Evolutionary conservation across 2,113 vertebrate species (phyloP).

Genomic region (Ardeotis arabs): DNA sequence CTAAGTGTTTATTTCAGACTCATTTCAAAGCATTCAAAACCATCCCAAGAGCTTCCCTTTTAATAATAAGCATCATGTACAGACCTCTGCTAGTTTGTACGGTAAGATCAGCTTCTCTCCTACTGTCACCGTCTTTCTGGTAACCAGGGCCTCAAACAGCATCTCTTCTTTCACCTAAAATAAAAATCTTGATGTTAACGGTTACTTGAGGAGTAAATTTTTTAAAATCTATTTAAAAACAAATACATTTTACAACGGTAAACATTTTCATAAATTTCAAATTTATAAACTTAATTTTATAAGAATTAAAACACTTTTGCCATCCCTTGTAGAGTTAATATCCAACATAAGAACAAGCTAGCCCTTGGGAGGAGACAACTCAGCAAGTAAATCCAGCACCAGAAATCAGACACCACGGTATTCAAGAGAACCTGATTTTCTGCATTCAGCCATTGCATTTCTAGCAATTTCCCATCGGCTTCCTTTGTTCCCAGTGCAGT

Average conservation of each 20-base stretch:
- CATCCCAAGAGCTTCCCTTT: neutral
- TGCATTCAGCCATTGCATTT: neutral
- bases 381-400: neutral
- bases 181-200: neutral
- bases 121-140: constrained; percentile 94
- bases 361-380: neutral
- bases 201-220: neutral
- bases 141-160: constrained; percentile 95
- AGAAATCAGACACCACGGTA: constrained; percentile 5
- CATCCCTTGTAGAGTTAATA: neutral
- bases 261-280: neutral
- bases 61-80: constrained; percentile 62
- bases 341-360: neutral
- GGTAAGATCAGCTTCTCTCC: constrained; percentile 96
- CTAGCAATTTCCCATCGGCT: neutral
- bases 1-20: neutral
- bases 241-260: neutral
- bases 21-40: neutral
- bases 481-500: neutral
- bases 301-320: neutral
- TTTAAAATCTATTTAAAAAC: neutral
- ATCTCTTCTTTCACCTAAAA: constrained; percentile 95
- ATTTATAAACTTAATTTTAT: neutral
- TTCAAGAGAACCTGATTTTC: constrained; percentile 36
- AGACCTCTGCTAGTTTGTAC: constrained; percentile 91